A percentile compares a stretch with the other conserved stretches of the same genome.
Conservation (phyloP, 2,888 invertebrate species). For the Lumbricus terrestris region DNA sequence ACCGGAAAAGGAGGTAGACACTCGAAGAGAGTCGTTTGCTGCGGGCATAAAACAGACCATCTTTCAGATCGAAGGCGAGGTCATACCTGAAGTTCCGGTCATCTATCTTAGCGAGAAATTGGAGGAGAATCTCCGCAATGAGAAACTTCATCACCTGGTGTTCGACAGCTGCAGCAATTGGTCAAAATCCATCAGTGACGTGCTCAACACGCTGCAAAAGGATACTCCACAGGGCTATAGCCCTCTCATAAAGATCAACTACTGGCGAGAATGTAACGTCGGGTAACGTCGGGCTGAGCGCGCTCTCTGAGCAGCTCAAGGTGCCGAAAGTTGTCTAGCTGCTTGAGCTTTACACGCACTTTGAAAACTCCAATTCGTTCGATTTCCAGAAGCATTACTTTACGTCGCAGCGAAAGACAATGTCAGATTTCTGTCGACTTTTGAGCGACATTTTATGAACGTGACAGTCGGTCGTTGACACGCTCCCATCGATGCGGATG, state of each 20-base stretch:
- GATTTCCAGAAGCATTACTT: conserved; percentile 67
- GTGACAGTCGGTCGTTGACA: conserved; percentile 72
- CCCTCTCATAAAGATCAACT: conserved; percentile 80
- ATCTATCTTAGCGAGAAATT: conserved; percentile 46
- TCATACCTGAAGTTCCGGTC: conserved; percentile 47
- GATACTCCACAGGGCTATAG: conserved; percentile 67
- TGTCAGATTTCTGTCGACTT: conserved; percentile 72
- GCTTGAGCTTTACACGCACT: conserved; percentile 64
- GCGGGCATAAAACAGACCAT: conserved; percentile 67
- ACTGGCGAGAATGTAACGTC: conserved; percentile 82
- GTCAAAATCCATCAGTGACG: conserved; percentile 62
- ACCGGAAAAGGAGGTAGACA: not conserved
- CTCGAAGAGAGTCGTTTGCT: conserved; percentile 55
- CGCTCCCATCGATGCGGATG: conserved; percentile 77
- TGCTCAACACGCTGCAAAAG: conserved; percentile 52
- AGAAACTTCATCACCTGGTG: conserved; percentile 51
- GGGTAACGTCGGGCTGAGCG: conserved; percentile 75
- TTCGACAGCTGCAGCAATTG: conserved; percentile 63
- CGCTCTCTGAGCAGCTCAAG: conserved; percentile 77
- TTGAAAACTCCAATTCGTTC: conserved; percentile 63
- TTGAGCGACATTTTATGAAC: conserved; percentile 75
- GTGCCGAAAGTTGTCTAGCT: conserved; percentile 70
- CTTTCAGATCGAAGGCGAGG: conserved; percentile 75
- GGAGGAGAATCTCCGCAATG: conserved; percentile 53
- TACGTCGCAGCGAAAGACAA: conserved; percentile 76